Base-by-base conservation (phyloP, 2,797 vertebrate genomes). In the Mormyrus proboscirostris region DNA sequence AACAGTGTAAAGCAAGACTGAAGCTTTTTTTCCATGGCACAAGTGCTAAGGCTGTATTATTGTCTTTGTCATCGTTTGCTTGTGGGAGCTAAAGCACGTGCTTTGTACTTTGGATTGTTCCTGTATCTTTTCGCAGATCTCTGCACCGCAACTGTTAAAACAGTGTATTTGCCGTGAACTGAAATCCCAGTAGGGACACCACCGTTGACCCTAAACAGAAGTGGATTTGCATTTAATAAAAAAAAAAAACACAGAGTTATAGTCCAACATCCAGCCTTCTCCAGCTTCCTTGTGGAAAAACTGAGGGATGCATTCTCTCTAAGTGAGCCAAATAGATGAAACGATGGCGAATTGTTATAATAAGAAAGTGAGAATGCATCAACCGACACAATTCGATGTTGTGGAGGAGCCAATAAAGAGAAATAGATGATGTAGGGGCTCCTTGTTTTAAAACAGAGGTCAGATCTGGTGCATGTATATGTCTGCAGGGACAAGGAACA, bases 401-500 rank as follows among this genome's bases (percentile, higher is more conserved):
- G 73, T n/a, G 29, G 65, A 38, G 29, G 4, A 73, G 29, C 29
- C 38, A 38, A 16, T 73, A 73, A 38, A 73, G 38, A 38, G 65
- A 33, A 16, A 73, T 38, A 12, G 29, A 73, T 73, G 29, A 38
- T 73, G 14, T 38, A 33, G 65, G 14, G 14, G 65, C 10, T 38
- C 41, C 41, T 47, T 79, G 73, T 44, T 44, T n/a, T 79, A 29
- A 38, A 73, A 29, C 65, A 16, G 65, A 73, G 65, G 73, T 79
- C 73, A 79, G 73, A 41, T 47, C 73, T 79, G 41, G 73, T 79
- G 73, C 38, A 38, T 79, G 73, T 44, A 47, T 44, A 44, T 79
- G 38, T 79, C 73, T 79, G 73, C 73, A 47, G 65, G 51, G 89
- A 83, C 10, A 22, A n/a, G 57, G 50, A 89, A 10, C 65, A 88